Base-by-base conservation (phyloP, 2,888 invertebrate species). In the Mermis nigrescens region DNA sequence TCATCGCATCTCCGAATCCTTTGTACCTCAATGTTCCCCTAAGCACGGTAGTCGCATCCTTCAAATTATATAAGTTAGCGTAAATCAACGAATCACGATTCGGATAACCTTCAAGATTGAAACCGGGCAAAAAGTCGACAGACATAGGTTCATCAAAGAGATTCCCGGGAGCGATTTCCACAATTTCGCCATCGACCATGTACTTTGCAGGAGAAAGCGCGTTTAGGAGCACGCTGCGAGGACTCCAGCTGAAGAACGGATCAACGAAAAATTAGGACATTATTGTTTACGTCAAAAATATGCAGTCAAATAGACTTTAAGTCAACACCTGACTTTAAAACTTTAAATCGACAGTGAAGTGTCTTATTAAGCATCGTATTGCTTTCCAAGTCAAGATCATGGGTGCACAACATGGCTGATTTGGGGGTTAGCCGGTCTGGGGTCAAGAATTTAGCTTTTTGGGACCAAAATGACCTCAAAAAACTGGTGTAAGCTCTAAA, bases 241-340 rank as follows among this genome's bases (percentile, higher is more conserved):
- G 98, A 57, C 86, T 91, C 98, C 98, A 98, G 19, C 90, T 92
- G 75, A 90, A 91, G 72, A 90, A 90, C 74, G 90, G 22, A 51
- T 38, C 12, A 38, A 12, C 19, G 38, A 19, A 7, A 12, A 38
- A 7, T 38, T 7, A 12, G 7, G 38, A 38, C 12, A 38, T 12
- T 38, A 7, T 38, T 19, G 38, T 38, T 38, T 7, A 38, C 38
- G 38, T 38, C 38, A 38, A 38, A 38, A n/a, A n/a, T n/a, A n/a
- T n/a, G n/a, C n/a, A n/a, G n/a, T n/a, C n/a, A n/a, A n/a, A n/a
- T n/a, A n/a, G n/a, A n/a, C n/a, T n/a, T n/a, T n/a, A n/a, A n/a
- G n/a, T n/a, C n/a, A n/a, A n/a, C n/a, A n/a, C n/a, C n/a, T n/a
- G n/a, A n/a, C n/a, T n/a, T n/a, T n/a, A n/a, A n/a, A n/a, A n/a